Conservation (phyloP, 2,888 invertebrate genomes). For the Drosophila paramelanica region DNA sequence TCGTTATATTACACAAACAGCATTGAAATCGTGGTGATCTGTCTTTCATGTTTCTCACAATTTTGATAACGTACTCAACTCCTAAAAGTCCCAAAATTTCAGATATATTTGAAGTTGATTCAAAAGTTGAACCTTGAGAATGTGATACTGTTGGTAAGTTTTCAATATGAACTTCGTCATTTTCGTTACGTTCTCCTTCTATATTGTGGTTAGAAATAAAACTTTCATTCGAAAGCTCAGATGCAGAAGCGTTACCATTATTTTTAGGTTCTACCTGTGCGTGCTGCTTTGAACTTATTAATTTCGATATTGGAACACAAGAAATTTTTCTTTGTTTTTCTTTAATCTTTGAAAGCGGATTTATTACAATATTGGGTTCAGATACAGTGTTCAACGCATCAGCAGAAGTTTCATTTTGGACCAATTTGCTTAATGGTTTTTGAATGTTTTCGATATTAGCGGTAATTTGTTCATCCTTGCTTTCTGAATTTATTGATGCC, state of each 20-base stretch:
- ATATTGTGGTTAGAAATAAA: neutral
- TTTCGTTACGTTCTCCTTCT: neutral
- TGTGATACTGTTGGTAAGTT: neutral
- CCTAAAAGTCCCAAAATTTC: constrained; percentile 86
- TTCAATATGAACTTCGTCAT: neutral
- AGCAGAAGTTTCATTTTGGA: neutral
- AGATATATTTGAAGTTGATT: constrained; percentile 16
- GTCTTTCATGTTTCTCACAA: constrained; percentile 88
- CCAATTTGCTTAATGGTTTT: neutral
- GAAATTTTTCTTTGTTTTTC: constrained; percentile 18
- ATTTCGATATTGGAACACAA: constrained; percentile 46
- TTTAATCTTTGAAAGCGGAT: constrained; percentile 15
- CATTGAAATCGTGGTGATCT: constrained; percentile 90
- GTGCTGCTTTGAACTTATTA: constrained; percentile 1
- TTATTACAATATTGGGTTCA: constrained; percentile 24
- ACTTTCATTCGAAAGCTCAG: neutral
- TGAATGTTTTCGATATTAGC: neutral
- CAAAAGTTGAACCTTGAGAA: constrained; percentile 20
- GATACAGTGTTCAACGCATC: neutral
- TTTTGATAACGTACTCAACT: constrained; percentile 91
- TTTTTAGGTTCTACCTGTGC: too few species aligned
- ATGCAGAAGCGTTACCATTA: neutral
- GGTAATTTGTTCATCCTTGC: neutral
- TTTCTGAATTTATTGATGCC: neutral
- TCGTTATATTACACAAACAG: constrained; percentile 90